Evolutionary conservation across 2,797 vertebrate species (phyloP), one percentile per base, ranked within the genome.

Genomic region (Threskiornis aethiopicus): DNA sequence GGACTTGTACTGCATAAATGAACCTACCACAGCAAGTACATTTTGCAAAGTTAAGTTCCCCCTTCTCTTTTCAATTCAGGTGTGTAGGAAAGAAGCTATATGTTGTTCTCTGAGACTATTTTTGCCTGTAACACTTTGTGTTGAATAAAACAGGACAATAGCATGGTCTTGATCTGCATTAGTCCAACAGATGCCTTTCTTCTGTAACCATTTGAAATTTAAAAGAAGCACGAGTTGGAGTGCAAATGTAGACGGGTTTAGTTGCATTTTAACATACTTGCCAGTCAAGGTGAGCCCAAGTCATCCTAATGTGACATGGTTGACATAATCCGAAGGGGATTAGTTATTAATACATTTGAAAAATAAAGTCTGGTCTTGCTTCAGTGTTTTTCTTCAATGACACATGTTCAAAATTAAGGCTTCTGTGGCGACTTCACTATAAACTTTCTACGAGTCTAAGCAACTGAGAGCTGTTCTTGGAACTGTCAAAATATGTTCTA

Each of bases 321-420:
- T 92, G 92, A 54, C 87, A 76, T 96, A 95, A 96, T 93, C 87
- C 25, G 1, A 42, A 76, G 69, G 75, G 52, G 79, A 93, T 94
- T 93, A 94, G 65, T 83, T 94, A 93, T 86, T 93, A 94, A 96
- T 75, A 58, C 59, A 46, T 92, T 87, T 81, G 71, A 91, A 95
- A 87, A 93, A 52, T 87, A 47, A 79, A 91, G 54, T 78, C 72
- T 77, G n/a, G 8, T 83, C 41, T 84, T 80, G 47, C 57, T 90
- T 89, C 46, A 67, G 26, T 85, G 64, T 89, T 91, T 80, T 88
- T 20, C 59, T 47, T 70, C 37, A 77, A 7, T 78, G 79, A 76
- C 72, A 62, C 21, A 2, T 62, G 31, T 81, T 91, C 54, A 67
- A 77, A 91, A 89, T 91, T 61, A 93, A 89, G 94, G 49, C 64